Conservation (phyloP, 2,113 vertebrate species). For the Urocitellus parryii region DNA sequence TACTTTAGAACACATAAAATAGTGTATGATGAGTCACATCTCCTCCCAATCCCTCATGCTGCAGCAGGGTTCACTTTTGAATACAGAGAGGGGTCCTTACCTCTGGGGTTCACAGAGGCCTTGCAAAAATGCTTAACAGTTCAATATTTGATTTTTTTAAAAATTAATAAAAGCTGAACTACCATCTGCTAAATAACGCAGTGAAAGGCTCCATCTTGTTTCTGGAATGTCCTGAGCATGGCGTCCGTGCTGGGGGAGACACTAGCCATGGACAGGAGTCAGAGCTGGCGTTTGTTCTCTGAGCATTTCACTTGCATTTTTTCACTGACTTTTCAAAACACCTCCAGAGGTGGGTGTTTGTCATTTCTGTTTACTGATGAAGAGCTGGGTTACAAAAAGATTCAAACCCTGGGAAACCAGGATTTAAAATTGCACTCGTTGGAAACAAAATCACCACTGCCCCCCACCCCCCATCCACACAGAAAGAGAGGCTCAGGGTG, state of each 20-base stretch:
- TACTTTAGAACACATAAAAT: background rate
- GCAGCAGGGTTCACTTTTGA: fast-evolving
- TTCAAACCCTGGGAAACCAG: background rate
- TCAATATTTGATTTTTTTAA: background rate
- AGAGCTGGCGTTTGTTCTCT: background rate
- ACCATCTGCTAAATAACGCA: background rate
- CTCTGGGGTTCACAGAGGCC: fast-evolving
- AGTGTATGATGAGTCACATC: background rate
- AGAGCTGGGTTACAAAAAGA: background rate
- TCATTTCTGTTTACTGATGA: background rate
- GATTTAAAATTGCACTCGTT: background rate
- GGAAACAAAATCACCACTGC: background rate
- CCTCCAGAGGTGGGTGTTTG: background rate
- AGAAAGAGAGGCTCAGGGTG: no score
- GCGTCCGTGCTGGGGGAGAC: background rate
- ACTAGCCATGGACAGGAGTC: background rate
- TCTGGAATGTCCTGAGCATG: background rate
- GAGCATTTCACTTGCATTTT: background rate
- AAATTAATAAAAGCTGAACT: background rate
- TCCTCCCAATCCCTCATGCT: background rate
- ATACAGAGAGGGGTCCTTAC: background rate
- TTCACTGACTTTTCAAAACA: background rate
- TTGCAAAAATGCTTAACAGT: no score
- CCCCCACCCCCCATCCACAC: no score
- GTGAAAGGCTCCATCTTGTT: background rate